Evolutionary conservation across 2,113 vertebrate species (phyloP), one percentile per base, ranked within the genome.

Genomic region (Mohoua ochrocephala): DNA sequence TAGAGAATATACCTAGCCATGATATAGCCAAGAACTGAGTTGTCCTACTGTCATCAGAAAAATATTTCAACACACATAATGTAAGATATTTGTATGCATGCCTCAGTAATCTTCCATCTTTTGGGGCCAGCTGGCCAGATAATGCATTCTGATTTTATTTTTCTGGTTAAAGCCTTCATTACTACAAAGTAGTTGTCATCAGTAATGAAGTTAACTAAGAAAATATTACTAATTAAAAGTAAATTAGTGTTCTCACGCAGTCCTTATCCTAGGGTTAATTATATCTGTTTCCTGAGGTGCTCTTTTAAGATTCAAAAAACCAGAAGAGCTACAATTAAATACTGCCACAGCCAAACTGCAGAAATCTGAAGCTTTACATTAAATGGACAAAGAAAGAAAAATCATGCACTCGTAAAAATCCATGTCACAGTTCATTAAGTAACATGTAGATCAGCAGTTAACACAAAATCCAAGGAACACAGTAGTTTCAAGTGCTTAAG

Each of bases 121-220:
- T 79, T 52, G 1, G 23, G 33, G 14, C 23, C 73, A 41, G 5
- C 15, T 39, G 16, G 39, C 11, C 33, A 85, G 75, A 83, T 39
- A 59, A 47, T 3, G 2, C 3, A 47, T 63, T 35, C 26, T 9
- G 3, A 27, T 79, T 68, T 95, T 71, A 53, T 63, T 90, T 91
- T 88, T 85, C 35, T 71, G 6, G 68, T 79, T 67, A 54, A 54
- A 67, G 11, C 8, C 52, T 68, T 47, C 13, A 50, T 88, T 75
- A 33, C 5, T 39, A 15, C n/a, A 30, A 79, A 35, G 26, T 23
- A 54, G 7, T 52, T 64, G 7, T n/a, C 27, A 47, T 11, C 9
- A 56, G 18, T 60, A 85, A 95, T 56, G 24, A 84, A 80, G 35
- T 65, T 61, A 81, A 45, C 50, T 75, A 75, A 79, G 69, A 78